phyloP scores from a whole-genome alignment of 2,797 vertebrate species.

The Adrianichthys oophorus region DNA sequence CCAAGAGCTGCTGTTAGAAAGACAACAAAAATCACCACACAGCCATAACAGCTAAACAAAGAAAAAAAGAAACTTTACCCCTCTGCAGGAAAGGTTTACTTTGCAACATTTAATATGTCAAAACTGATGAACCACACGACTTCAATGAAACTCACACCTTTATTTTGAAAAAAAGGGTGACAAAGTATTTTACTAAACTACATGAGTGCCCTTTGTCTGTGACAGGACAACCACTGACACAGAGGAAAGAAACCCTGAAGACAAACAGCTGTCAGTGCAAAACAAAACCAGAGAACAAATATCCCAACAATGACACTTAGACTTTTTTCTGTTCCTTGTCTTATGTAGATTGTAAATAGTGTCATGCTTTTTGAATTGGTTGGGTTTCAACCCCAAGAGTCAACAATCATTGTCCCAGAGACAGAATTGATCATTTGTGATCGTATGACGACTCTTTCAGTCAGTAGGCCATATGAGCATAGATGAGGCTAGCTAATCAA shows the following conservation, averaged over 20 bases:
- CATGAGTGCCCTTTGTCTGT: too few species aligned
- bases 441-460: slow-evolving; percentile 40
- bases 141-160: too few species aligned
- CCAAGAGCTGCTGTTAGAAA: too few species aligned
- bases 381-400: slow-evolving; percentile 14
- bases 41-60: too few species aligned
- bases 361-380: slow-evolving; percentile 28
- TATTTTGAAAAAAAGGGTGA: too few species aligned
- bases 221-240: too few species aligned
- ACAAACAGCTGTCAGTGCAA: neutral
- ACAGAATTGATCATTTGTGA: slow-evolving; percentile 52
- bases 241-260: neutral
- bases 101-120: too few species aligned
- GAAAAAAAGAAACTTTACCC: too few species aligned
- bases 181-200: too few species aligned
- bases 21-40: too few species aligned
- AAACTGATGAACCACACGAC: too few species aligned
- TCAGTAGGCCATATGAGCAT: slow-evolving; percentile 62
- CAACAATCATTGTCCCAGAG: slow-evolving; percentile 47
- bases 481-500: slow-evolving; percentile 68
- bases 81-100: too few species aligned
- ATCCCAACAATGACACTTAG: slow-evolving; percentile 4
- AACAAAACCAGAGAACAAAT: neutral
- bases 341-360: slow-evolving; percentile 12
- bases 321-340: slow-evolving; percentile 3